These are phyloP conservation scores for Xiphias gladius DNA, from an alignment of 2,113 vertebrate species.

Conservation along the genomic window DNA sequence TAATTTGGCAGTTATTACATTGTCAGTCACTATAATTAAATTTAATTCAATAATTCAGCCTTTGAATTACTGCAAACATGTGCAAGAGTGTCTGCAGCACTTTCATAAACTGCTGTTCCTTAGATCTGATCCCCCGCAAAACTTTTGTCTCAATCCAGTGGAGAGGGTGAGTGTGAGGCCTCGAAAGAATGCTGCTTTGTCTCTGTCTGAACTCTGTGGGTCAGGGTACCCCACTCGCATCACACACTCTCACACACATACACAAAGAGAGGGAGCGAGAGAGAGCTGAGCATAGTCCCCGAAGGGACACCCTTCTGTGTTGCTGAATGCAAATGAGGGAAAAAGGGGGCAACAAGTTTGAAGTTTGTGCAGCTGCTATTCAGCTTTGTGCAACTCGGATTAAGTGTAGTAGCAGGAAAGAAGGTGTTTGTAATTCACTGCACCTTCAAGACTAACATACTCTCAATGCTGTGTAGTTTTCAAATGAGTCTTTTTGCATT, in stretches of 20 bases:
- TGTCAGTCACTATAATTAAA: slow-evolving; percentile 3
- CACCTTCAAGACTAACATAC: not conserved
- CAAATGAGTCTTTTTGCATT: not conserved
- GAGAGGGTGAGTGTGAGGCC: slow-evolving; percentile 22
- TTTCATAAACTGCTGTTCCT: slow-evolving; percentile 12
- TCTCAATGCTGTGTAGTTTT: not conserved
- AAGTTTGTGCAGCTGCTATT: slow-evolving; percentile 54
- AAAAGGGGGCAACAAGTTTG: slow-evolving; percentile 39
- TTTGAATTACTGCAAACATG: slow-evolving; percentile 12
- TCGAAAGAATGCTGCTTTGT: slow-evolving; percentile 76
- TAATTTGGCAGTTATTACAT: slow-evolving; percentile 33
- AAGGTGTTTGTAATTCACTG: not conserved
- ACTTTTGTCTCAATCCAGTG: slow-evolving; percentile 1
- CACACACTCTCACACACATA: slow-evolving; percentile 31
- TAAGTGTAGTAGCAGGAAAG: not conserved
- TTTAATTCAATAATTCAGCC: slow-evolving; percentile 25
- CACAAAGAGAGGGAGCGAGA: slow-evolving; percentile 30
- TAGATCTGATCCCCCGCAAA: slow-evolving; percentile 12
- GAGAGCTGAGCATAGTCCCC: slow-evolving; percentile 30
- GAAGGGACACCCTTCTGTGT: slow-evolving; percentile 49
- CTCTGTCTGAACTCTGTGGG: slow-evolving; percentile 55
- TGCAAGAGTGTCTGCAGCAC: not conserved
- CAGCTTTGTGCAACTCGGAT: slow-evolving; percentile 19
- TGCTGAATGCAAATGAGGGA: slow-evolving; percentile 67
- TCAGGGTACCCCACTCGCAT: slow-evolving; percentile 36